phyloP scores from a whole-genome alignment of 92 coral and sea anemone species.

The Zoanthus gigantus region DNA sequence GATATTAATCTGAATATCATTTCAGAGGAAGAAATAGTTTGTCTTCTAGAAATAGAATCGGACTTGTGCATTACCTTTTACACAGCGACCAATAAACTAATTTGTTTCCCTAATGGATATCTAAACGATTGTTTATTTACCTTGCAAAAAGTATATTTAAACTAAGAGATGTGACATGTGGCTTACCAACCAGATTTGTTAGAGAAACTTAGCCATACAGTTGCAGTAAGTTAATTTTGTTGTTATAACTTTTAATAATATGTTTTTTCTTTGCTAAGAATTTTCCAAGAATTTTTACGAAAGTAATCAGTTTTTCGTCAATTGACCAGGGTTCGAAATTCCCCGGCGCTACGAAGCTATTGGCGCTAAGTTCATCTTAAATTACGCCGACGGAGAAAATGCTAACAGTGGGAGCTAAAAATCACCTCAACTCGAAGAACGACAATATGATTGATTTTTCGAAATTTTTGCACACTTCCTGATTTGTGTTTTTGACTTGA shows the following conservation, averaged over 20 bases:
- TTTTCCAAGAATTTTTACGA: not conserved
- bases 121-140: slow-evolving; percentile 5
- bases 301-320: slow-evolving; percentile 17
- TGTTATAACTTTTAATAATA: slow-evolving; percentile 17
- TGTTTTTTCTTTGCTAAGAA: slow-evolving; percentile 19
- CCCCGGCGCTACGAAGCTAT: no score
- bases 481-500: no score
- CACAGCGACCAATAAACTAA: slow-evolving; percentile 52
- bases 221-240: not conserved
- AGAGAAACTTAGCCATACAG: slow-evolving; percentile 1
- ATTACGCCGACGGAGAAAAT: no score
- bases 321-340: not conserved
- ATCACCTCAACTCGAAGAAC: no score
- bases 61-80: slow-evolving; percentile 50
- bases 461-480: no score
- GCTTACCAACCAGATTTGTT: slow-evolving; percentile 21
- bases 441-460: no score
- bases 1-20: slow-evolving; percentile 53
- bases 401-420: no score
- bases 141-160: slow-evolving; percentile 21
- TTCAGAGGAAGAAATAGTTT: slow-evolving; percentile 62
- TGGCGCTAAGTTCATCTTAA: no score
- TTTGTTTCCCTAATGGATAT: slow-evolving; percentile 38
- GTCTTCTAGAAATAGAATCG: slow-evolving; percentile 51
- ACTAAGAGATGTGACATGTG: slow-evolving; percentile 12